Evolutionary conservation across 2,888 invertebrate species (phyloP).

Genomic region (Parthenolecanium corni): DNA sequence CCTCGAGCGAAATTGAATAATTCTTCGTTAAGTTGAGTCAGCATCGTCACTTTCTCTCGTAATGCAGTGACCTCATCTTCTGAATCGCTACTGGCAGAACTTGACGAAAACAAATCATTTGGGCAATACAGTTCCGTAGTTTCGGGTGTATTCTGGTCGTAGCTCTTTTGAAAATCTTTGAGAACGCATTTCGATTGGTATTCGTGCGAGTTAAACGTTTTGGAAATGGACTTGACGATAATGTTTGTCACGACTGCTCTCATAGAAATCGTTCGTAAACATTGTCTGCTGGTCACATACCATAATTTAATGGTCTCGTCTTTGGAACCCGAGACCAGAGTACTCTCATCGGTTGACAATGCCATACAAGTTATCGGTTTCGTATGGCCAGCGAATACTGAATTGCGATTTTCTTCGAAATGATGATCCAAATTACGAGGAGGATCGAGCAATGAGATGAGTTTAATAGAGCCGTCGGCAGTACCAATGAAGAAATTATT

Average conservation of each 20-base stretch:
- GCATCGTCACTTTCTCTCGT: slow-evolving; percentile 44
- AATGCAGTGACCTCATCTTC: slow-evolving; percentile 34
- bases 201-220: slow-evolving; percentile 23
- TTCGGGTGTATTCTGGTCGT: slow-evolving; percentile 37
- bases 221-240: slow-evolving; percentile 48
- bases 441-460: slow-evolving; percentile 53
- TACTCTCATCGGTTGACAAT: slow-evolving; percentile 57
- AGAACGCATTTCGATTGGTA: slow-evolving; percentile 48
- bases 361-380: slow-evolving; percentile 58
- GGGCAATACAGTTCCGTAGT: background rate
- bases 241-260: slow-evolving; percentile 66
- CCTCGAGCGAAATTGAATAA: slow-evolving; percentile 47
- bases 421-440: slow-evolving; percentile 56
- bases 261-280: slow-evolving; percentile 55
- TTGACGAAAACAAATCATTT: slow-evolving; percentile 17
- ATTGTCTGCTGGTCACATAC: slow-evolving; percentile 66
- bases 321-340: slow-evolving; percentile 62
- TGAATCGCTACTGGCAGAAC: slow-evolving; percentile 18
- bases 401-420: slow-evolving; percentile 39
- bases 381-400: slow-evolving; percentile 55
- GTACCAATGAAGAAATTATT: slow-evolving; percentile 63
- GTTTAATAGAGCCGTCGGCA: slow-evolving; percentile 55
- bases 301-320: slow-evolving; percentile 66
- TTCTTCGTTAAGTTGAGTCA: slow-evolving; percentile 48
- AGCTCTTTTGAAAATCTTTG: slow-evolving; percentile 51